A percentile compares a stretch with the other conserved stretches of the same genome.
Evolutionary conservation across 2,888 invertebrate genomes (phyloP).

Genomic region (Drosophila dives): DNA sequence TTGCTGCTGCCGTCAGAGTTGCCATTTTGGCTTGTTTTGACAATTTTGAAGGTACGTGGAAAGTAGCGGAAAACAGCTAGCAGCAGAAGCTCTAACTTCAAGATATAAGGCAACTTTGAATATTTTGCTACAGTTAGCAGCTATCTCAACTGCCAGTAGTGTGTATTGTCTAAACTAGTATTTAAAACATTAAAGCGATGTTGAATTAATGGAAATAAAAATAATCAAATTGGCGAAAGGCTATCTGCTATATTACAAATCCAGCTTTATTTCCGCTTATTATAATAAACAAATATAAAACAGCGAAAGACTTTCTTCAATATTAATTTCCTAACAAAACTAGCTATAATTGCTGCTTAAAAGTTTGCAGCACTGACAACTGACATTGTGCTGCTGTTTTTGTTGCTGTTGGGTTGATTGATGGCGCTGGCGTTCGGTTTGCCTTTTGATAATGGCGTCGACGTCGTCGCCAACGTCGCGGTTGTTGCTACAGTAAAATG

Average conservation of each 20-base stretch:
- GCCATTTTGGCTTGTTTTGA: not conserved
- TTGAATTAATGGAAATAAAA: not conserved
- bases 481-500: constrained; percentile 61
- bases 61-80: not conserved
- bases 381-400: constrained; percentile 31
- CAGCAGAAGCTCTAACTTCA: not conserved
- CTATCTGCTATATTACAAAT: not conserved
- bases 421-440: constrained; percentile 69
- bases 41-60: not conserved
- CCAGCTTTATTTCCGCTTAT: not conserved
- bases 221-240: not conserved
- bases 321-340: not conserved
- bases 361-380: constrained; percentile 6
- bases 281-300: not conserved
- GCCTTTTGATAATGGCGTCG: constrained; percentile 77
- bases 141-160: not conserved
- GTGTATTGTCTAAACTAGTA: not conserved
- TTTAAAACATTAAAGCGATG: not conserved
- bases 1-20: constrained; percentile 21
- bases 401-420: constrained; percentile 70
- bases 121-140: not conserved
- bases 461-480: constrained; percentile 24
- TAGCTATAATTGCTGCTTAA: constrained; percentile 9
- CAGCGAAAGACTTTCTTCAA: not conserved
- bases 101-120: not conserved